Evolutionary conservation across 2,113 vertebrate species (phyloP).

Genomic region (Typhlomys cinereus): DNA sequence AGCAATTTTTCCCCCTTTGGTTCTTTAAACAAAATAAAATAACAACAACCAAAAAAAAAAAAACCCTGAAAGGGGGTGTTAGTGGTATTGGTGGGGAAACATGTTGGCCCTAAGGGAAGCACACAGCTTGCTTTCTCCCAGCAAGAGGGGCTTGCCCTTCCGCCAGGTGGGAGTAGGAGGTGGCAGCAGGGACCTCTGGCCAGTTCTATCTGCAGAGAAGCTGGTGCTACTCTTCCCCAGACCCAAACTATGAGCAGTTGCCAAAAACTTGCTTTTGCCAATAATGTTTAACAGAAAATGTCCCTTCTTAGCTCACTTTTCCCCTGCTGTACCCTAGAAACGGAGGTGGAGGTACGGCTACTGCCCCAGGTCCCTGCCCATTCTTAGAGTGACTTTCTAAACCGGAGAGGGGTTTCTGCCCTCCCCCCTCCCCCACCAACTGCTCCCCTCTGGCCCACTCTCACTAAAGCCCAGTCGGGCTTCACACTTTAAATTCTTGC

Average conservation of each 20-base stretch:
- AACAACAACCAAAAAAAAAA: no score
- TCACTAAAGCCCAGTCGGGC: background rate
- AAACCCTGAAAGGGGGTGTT: background rate
- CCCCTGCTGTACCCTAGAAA: background rate
- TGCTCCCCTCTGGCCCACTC: no score
- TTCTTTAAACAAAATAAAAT: constrained; percentile 79
- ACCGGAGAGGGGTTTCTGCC: background rate
- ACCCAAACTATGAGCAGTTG: background rate
- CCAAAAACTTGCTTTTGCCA: background rate
- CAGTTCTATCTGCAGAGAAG: background rate
- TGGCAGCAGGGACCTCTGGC: background rate
- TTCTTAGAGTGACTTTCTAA: background rate
- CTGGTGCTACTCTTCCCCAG: background rate
- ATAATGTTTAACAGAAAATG: background rate
- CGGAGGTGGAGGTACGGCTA: background rate
- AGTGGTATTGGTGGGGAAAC: background rate
- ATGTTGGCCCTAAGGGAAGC: background rate
- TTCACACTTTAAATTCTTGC: background rate
- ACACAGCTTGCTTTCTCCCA: background rate
- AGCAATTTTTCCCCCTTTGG: constrained; percentile 65
- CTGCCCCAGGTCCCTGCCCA: background rate
- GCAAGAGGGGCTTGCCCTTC: background rate
- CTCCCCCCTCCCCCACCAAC: no score
- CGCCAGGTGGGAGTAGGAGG: background rate
- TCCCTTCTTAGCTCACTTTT: background rate